phyloP scores from a whole-genome alignment of 2,888 invertebrate genomes.

The Drosophila meridionalis region DNA sequence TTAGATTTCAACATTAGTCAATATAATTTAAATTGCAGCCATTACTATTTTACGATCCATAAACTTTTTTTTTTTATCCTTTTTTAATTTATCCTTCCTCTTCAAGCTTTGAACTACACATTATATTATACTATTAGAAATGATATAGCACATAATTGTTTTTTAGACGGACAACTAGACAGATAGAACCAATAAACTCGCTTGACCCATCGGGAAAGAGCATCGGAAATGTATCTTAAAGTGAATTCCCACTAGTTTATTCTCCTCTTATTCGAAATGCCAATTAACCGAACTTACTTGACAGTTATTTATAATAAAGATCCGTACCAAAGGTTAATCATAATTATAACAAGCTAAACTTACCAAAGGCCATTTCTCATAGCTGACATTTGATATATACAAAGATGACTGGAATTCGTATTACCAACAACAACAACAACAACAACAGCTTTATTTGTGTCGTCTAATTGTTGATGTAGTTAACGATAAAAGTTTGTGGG shows the following conservation, averaged over 20 bases:
- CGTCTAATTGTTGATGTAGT: conserved; percentile 47
- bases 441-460: neutral
- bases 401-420: neutral
- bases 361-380: neutral
- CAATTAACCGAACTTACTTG: neutral
- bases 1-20: no score
- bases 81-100: no score
- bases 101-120: no score
- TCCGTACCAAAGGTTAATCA: neutral
- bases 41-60: no score
- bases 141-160: no score
- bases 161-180: neutral
- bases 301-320: neutral
- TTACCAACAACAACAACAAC: neutral
- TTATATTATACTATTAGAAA: no score
- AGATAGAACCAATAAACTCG: neutral
- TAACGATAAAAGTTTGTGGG: conserved; percentile 43
- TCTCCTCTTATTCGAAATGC: neutral
- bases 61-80: no score
- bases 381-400: neutral
- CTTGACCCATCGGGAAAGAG: neutral
- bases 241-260: neutral
- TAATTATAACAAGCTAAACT: neutral
- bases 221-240: neutral
- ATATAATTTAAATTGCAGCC: no score